Evolutionary conservation across 1,140 invertebrate genomes (phyloP).

Genomic region (Manduca sexta): DNA sequence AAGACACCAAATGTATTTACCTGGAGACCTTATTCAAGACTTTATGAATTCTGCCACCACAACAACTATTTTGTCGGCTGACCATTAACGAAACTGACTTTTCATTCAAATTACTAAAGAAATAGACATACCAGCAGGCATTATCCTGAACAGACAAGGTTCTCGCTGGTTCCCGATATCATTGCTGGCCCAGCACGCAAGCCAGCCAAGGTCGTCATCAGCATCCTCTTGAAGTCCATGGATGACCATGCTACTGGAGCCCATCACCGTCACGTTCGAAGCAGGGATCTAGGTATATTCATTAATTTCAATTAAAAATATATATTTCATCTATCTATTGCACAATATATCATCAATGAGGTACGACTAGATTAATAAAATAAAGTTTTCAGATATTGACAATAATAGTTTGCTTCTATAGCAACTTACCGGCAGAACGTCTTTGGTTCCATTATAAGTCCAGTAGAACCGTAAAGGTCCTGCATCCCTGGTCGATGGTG

Average conservation of each 20-base stretch:
- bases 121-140: slow-evolving; percentile 83
- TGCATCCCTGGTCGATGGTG: slow-evolving; percentile 80
- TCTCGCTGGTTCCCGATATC: slow-evolving; percentile 84
- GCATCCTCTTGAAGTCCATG: slow-evolving; percentile 76
- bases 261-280: slow-evolving; percentile 68
- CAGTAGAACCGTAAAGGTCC: slow-evolving; percentile 81
- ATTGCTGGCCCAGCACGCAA: slow-evolving; percentile 91
- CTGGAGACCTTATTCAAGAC: too few species aligned
- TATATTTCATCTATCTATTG: neutral
- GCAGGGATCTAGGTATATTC: slow-evolving; percentile 51
- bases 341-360: too few species aligned
- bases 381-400: neutral
- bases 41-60: too few species aligned
- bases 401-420: neutral
- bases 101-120: too few species aligned
- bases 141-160: slow-evolving; percentile 87
- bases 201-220: slow-evolving; percentile 83
- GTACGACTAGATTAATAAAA: too few species aligned
- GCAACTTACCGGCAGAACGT: slow-evolving; percentile 77
- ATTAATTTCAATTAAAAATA: neutral
- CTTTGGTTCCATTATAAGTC: slow-evolving; percentile 85
- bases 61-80: too few species aligned
- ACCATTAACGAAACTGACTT: too few species aligned
- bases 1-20: too few species aligned
- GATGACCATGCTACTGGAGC: slow-evolving; percentile 76